Evolutionary conservation across 2,888 invertebrate genomes (phyloP).

Genomic region (Caenorhabditis japonica): DNA sequence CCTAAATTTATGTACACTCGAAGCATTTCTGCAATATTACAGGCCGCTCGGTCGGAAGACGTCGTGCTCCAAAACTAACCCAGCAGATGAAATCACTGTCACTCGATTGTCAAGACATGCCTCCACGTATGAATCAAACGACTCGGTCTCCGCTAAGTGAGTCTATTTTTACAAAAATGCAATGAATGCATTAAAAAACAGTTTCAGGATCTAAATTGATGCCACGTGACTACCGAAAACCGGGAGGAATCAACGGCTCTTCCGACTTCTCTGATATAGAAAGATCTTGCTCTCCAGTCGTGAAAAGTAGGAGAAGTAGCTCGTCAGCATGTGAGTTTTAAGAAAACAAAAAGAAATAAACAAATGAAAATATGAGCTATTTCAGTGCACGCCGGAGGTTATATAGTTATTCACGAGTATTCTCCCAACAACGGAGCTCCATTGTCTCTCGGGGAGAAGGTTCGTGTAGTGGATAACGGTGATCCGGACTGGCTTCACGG

Average conservation of each 20-base stretch:
- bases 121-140: conserved; percentile 62
- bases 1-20: too few relatives aligned
- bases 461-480: conserved; percentile 75
- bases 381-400: conserved; percentile 50
- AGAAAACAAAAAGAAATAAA: background rate
- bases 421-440: conserved; percentile 54
- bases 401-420: conserved; percentile 76
- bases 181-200: conserved; percentile 12
- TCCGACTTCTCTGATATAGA: conserved; percentile 72
- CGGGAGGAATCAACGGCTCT: conserved; percentile 55
- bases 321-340: conserved; percentile 55
- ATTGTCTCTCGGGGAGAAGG: conserved; percentile 71
- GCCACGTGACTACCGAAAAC: conserved; percentile 43
- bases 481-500: conserved; percentile 77
- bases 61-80: conserved; percentile 73
- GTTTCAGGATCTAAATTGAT: conserved; percentile 50
- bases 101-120: conserved; percentile 76
- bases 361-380: too few relatives aligned
- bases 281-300: conserved; percentile 62
- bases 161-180: background rate
- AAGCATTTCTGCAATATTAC: conserved; percentile 29
- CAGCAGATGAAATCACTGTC: conserved; percentile 77
- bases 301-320: conserved; percentile 58
- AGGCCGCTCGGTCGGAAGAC: conserved; percentile 63
- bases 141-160: conserved; percentile 57